Evolutionary conservation across 1,140 invertebrate species (phyloP).

Genomic region (Musca domestica): DNA sequence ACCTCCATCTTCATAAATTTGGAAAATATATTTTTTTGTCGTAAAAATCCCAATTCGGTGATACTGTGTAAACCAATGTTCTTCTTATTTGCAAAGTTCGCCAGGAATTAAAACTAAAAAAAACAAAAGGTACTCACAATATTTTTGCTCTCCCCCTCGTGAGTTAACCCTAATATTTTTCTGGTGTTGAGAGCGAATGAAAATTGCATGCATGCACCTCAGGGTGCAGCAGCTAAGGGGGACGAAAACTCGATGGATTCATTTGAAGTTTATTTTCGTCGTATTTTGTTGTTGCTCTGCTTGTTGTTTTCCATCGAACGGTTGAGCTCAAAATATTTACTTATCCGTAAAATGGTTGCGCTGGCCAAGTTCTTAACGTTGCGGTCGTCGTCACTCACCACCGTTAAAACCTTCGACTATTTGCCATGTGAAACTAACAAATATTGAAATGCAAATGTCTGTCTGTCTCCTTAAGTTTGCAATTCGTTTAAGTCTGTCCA

Average conservation of each 20-base stretch:
- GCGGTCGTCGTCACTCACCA: neutral
- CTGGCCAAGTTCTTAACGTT: neutral
- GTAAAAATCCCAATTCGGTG: too few species aligned
- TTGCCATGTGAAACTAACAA: constrained; percentile 5
- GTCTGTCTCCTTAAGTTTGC: neutral
- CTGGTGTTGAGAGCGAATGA: too few species aligned
- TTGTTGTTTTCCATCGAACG: neutral
- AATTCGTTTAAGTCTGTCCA: too few species aligned
- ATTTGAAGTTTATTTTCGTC: neutral
- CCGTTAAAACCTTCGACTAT: neutral
- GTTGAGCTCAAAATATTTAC: neutral
- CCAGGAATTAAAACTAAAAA: too few species aligned
- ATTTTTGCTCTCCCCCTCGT: too few species aligned
- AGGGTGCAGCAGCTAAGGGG: neutral
- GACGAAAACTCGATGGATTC: constrained; percentile 13
- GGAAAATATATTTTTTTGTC: too few species aligned
- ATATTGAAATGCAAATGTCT: constrained; percentile 21
- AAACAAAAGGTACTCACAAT: too few species aligned
- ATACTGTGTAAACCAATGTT: too few species aligned
- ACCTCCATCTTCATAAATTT: too few species aligned
- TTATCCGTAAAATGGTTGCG: constrained; percentile 4
- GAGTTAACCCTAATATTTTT: neutral
- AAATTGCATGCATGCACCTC: neutral
- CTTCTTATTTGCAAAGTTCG: too few species aligned
- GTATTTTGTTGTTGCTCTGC: neutral